Evolutionary conservation across 2,797 vertebrate genomes (phyloP).

Genomic region (Ceryle rudis): DNA sequence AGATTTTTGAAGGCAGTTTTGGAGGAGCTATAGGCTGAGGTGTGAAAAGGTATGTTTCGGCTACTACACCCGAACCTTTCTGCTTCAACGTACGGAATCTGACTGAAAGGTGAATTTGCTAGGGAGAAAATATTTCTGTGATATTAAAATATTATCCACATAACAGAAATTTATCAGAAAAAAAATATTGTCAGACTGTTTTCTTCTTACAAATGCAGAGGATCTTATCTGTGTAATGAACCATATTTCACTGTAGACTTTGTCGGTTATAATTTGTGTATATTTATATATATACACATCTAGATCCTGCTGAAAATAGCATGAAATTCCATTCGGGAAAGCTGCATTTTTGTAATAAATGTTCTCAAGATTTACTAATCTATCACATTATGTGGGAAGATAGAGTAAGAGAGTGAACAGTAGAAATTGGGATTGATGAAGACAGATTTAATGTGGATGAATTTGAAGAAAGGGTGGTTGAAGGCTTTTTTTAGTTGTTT

Average conservation of each 20-base stretch:
- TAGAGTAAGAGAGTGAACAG: neutral
- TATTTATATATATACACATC: neutral
- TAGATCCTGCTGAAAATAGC: neutral
- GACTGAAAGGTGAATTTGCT: neutral
- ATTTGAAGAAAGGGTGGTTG: neutral
- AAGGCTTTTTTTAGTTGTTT: neutral
- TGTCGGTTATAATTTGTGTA: neutral
- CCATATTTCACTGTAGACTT: neutral
- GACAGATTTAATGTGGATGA: neutral
- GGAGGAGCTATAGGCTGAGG: neutral
- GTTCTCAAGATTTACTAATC: neutral
- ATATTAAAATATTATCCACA: neutral
- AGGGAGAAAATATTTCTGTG: neutral
- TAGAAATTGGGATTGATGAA: neutral
- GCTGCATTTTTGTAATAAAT: neutral
- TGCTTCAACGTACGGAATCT: neutral
- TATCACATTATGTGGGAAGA: neutral
- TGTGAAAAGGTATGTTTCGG: fast-evolving
- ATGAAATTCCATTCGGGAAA: neutral
- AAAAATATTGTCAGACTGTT: neutral
- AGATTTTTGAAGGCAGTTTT: neutral
- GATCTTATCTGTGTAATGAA: neutral
- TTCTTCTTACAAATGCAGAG: neutral
- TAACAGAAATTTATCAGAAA: neutral
- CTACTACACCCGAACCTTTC: neutral